Evolutionary conservation across 2,797 vertebrate genomes (phyloP), one percentile per base, ranked within the genome.

Genomic region (Micropoecilia bifurca): DNA sequence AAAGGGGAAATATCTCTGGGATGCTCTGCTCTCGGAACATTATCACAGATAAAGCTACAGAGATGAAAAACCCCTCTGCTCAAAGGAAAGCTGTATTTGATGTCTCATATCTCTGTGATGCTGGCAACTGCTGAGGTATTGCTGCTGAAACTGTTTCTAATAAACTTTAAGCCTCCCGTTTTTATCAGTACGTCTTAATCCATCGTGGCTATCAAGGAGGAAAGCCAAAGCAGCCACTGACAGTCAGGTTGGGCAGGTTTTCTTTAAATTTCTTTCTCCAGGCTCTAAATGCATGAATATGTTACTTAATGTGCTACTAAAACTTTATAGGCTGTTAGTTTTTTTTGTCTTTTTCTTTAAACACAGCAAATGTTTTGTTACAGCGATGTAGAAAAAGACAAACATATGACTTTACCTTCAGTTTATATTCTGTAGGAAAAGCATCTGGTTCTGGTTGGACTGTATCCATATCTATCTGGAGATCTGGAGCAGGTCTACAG

Each of bases 401-500:
- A 73, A 48, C 33, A 48, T 33, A 50, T 75, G 41, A 63, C n/a
- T 45, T 2, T 93, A 99, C 98, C 97, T 97, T 93, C 85, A 97
- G 92, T 59, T 80, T 88, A 28, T 95, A 82, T 1, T 95, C 89
- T 61, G 91, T 77, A 28, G 90, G 41, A 48, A 94, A 78, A 33
- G 94, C 95, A 68, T 94, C 93, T 1, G 94, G 46, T 76, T 92
- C 90, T 57, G 95, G 85, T 71, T 89, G 91, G 28, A 92, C 93
- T 25, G 91, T 16, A 75, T 96, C 96, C 61, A 90, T 71, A 0
- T 96, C 94, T 72, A 82, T 46, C 39, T 90, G 43, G 6, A 93
- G 80, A 1, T 95, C 90, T 83, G 95, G 95, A 72, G 96, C 91
- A 0, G 95, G 96, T 81, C 97, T 96, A 82, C 97, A 99, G 92